Base-by-base conservation (phyloP, 2,797 vertebrate genomes). In the Borostomias antarcticus region DNA sequence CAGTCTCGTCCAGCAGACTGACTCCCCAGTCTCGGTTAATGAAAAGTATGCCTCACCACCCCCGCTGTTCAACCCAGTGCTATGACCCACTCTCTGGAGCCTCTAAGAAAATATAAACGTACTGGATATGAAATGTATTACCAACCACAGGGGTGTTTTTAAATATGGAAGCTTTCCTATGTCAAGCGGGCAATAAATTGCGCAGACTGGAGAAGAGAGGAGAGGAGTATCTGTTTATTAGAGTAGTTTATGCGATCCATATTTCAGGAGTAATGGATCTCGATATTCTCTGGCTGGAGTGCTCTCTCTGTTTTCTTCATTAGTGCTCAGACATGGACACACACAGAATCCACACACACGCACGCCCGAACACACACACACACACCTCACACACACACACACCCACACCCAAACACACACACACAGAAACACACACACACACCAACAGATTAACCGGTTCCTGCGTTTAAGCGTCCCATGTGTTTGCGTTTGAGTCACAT, bases 401-500 rank as follows among this genome's bases (percentile, higher is more conserved):
- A 60, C 37, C 52, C 73, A 65, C 65, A 72, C 68, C 77, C 79
- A 71, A n/a, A n/a, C 57, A 57, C 48, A 56, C n/a, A 61, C 69
- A 28, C 58, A 48, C 64, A 58, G 48, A 60, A 28, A 54, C 73
- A 65, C 65, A 72, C 68, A 78, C 79, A 71, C 84, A 60, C 64
- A 9, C 66, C 64, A 43, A 63, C 74, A 88, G 86, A 86, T 87
- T 86, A 86, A 74, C 82, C 52, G 84, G 87, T 90, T 91, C 85
- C 88, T 88, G 90, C 74, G 6, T 89, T 90, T 86, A 89, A 86
- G 82, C 79, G 70, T 81, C 86, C 85, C 92, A 93, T 91, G 87
- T 93, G 92, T 92, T 93, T 90, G 89, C 78, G 71, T 91, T 93
- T 92, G 90, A 91, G 87, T 88, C 89, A 86, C 91, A 92, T 89